phyloP scores from a whole-genome alignment of 2,888 invertebrate species.

The Mesoligia furuncula region DNA sequence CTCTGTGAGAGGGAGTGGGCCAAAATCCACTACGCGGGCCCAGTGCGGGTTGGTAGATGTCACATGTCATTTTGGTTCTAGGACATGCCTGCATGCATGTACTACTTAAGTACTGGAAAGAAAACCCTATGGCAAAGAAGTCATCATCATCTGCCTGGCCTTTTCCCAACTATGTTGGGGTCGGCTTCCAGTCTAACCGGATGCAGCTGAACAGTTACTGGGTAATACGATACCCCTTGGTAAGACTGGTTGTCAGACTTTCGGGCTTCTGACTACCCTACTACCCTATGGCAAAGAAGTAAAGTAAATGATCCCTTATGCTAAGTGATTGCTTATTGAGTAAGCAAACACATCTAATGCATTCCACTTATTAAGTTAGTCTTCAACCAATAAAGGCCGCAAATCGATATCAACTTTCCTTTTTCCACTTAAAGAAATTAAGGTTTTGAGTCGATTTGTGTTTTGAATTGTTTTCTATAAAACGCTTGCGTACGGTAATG shows the following conservation, averaged over 20 bases:
- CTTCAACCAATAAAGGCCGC: conserved; percentile 48
- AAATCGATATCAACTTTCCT: conserved; percentile 27
- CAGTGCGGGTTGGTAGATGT: not conserved
- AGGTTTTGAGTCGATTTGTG: not conserved
- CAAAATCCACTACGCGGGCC: not conserved
- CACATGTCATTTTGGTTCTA: not conserved
- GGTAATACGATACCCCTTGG: too few species aligned
- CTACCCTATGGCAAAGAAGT: not conserved
- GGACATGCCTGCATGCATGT: not conserved
- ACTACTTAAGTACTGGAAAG: not conserved
- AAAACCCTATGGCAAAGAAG: not conserved
- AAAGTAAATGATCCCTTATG: not conserved
- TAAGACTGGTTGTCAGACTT: too few species aligned
- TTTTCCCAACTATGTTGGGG: too few species aligned
- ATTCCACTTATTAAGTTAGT: conserved; percentile 48
- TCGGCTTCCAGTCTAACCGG: too few species aligned
- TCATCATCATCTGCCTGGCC: too few species aligned
- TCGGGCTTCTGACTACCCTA: too few species aligned
- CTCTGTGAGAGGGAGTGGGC: not conserved
- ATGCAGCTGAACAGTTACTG: too few species aligned
- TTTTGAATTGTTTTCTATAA: not conserved
- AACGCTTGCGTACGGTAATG: too few species aligned
- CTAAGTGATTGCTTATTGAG: conserved; percentile 46
- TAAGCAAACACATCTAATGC: conserved; percentile 55
- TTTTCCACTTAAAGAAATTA: conserved; percentile 50